Conservation (phyloP, 2,113 vertebrate species). For the Fukomys damarensis region DNA sequence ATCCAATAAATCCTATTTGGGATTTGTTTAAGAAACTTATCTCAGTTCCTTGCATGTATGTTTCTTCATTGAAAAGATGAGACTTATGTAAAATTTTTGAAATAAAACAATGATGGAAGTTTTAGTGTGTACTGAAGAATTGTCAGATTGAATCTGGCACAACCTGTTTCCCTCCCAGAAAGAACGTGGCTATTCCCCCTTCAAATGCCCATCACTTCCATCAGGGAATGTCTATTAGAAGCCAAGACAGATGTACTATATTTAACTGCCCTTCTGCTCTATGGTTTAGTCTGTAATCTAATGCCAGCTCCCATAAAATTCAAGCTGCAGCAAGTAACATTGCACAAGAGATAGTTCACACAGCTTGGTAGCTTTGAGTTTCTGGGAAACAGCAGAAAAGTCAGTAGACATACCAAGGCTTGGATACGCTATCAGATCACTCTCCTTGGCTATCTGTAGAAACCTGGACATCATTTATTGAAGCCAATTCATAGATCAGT, state of each 20-base stretch:
- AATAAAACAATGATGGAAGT: background rate
- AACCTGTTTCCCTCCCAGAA: conserved; percentile 24
- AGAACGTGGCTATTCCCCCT: background rate
- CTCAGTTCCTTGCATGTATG: background rate
- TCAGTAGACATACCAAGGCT: conserved; percentile 6
- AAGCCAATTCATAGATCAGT: conserved; percentile 13
- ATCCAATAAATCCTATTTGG: background rate
- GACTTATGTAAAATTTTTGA: background rate
- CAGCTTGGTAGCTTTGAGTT: conserved; percentile 54
- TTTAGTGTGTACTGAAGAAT: background rate
- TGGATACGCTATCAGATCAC: background rate
- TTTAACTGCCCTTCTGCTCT: conserved; percentile 39
- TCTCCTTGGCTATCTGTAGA: conserved; percentile 20
- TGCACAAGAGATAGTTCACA: conserved; percentile 68
- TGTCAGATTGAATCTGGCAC: background rate
- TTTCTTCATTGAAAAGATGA: background rate
- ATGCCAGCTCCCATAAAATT: conserved; percentile 73
- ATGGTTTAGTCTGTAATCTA: conserved; percentile 68
- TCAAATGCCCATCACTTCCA: background rate
- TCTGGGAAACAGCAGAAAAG: conserved; percentile 49
- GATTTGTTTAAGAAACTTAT: background rate
- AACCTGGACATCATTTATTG: background rate
- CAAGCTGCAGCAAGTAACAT: conserved; percentile 64
- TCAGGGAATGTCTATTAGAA: background rate
- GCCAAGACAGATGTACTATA: conserved; percentile 19